Conservation (phyloP, 2,113 vertebrate genomes). For the Alouatta palliata region DNA sequence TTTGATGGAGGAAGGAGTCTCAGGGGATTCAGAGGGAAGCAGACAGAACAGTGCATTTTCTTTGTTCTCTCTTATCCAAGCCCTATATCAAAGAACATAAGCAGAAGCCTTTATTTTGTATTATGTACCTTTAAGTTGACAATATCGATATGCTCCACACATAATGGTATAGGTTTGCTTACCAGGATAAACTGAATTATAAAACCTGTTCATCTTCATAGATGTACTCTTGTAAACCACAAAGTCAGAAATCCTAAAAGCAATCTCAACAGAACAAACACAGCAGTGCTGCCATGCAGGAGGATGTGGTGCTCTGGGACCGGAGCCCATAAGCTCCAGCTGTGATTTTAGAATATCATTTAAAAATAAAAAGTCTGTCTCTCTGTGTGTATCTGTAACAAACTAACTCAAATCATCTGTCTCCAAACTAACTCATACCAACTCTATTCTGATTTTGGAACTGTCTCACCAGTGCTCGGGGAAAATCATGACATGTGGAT, state of each 20-base stretch:
- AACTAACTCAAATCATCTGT: neutral
- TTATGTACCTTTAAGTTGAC: neutral
- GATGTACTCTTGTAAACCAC: neutral
- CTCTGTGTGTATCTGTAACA: neutral
- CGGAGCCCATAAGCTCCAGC: neutral
- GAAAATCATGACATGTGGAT: slow-evolving; percentile 15
- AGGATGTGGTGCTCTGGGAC: neutral
- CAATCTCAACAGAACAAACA: neutral
- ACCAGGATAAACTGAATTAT: slow-evolving; percentile 24
- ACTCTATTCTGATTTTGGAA: neutral
- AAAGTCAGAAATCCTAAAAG: slow-evolving; percentile 46
- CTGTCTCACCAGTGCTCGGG: neutral
- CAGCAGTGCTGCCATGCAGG: neutral
- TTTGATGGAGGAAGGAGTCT: neutral
- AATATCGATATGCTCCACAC: neutral
- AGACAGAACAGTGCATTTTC: neutral
- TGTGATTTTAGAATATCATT: neutral
- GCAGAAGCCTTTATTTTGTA: neutral
- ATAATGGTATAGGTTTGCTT: neutral
- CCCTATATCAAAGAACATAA: neutral
- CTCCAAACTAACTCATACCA: neutral
- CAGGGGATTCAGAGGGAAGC: neutral
- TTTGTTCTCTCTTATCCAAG: neutral
- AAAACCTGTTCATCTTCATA: slow-evolving; percentile 52
- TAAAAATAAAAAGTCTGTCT: neutral